Conservation (phyloP, 1,140 invertebrate species). For the Zaprionus inermis region DNA sequence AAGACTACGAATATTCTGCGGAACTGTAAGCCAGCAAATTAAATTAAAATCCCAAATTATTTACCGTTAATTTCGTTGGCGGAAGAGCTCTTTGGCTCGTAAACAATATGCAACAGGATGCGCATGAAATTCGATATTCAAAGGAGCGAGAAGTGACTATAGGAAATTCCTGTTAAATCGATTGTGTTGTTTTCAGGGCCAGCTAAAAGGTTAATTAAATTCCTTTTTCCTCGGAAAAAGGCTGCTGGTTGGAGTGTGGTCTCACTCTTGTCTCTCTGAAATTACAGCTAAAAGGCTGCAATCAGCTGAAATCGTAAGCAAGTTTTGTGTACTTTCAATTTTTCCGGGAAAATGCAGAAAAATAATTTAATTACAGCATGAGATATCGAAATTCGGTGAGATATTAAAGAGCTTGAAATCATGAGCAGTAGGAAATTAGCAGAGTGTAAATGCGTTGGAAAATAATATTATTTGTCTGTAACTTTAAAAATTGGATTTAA, state of each 20-base stretch:
- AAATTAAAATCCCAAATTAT: background rate
- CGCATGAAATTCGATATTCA: background rate
- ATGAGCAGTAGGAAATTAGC: too few species aligned
- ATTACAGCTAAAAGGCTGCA: slow-evolving; percentile 1
- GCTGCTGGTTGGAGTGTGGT: background rate
- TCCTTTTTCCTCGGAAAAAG: background rate
- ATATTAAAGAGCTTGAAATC: too few species aligned
- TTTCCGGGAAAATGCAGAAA: background rate
- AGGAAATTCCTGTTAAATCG: slow-evolving; percentile 1
- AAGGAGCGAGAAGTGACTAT: background rate
- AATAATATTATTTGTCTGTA: too few species aligned
- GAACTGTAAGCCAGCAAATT: background rate
- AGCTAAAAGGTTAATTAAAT: slow-evolving; percentile 3
- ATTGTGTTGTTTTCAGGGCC: background rate
- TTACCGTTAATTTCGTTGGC: background rate
- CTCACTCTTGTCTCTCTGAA: background rate
- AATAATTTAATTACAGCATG: background rate
- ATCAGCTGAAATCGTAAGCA: background rate
- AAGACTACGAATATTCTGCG: background rate
- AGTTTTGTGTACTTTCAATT: background rate
- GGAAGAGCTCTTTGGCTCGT: background rate
- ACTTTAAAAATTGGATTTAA: too few species aligned
- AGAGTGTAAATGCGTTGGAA: too few species aligned
- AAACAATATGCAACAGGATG: background rate
- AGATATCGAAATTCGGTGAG: background rate